Conservation (phyloP, 2,888 invertebrate genomes). For the Hemaris fuciformis region DNA sequence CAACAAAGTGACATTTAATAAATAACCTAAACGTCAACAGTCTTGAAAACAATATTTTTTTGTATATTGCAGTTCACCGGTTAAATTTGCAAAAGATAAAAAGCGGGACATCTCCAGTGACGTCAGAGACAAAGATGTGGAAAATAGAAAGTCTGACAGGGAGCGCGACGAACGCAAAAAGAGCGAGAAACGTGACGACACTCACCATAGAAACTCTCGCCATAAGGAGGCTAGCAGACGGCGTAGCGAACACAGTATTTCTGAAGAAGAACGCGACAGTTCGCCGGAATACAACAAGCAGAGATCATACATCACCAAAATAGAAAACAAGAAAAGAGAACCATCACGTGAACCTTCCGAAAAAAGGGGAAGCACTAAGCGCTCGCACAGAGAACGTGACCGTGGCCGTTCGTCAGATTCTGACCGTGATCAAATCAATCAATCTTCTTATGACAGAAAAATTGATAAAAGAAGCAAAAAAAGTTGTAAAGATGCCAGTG, state of each 20-base stretch:
- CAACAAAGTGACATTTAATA: no score
- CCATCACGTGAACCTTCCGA: slow-evolving; percentile 38
- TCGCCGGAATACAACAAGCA: slow-evolving; percentile 53
- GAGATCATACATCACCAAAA: slow-evolving; percentile 61
- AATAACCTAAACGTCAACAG: no score
- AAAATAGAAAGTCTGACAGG: slow-evolving; percentile 63
- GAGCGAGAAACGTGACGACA: slow-evolving; percentile 63
- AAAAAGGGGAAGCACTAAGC: slow-evolving; percentile 37
- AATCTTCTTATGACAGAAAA: slow-evolving; percentile 35
- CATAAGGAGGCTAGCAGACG: slow-evolving; percentile 40
- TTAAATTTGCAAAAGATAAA: slow-evolving; percentile 58
- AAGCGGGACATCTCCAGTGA: slow-evolving; percentile 57
- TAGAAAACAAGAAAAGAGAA: slow-evolving; percentile 55
- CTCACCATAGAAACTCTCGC: slow-evolving; percentile 33
- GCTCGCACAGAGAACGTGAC: slow-evolving; percentile 50
- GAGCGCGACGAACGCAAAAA: slow-evolving; percentile 68
- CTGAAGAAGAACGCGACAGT: slow-evolving; percentile 40
- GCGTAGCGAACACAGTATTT: slow-evolving; percentile 53
- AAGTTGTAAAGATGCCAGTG: slow-evolving; percentile 45
- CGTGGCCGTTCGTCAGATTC: slow-evolving; percentile 48
- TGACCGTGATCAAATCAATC: no score
- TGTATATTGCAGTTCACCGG: slow-evolving; percentile 62
- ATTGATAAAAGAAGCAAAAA: slow-evolving; percentile 50
- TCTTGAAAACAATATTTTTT: background rate
- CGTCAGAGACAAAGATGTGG: slow-evolving; percentile 53